A percentile compares a stretch with the other conserved stretches of the same genome.
Conservation (phyloP, 2,113 vertebrate species). For the Rhinopomastus cyanomelas region DNA sequence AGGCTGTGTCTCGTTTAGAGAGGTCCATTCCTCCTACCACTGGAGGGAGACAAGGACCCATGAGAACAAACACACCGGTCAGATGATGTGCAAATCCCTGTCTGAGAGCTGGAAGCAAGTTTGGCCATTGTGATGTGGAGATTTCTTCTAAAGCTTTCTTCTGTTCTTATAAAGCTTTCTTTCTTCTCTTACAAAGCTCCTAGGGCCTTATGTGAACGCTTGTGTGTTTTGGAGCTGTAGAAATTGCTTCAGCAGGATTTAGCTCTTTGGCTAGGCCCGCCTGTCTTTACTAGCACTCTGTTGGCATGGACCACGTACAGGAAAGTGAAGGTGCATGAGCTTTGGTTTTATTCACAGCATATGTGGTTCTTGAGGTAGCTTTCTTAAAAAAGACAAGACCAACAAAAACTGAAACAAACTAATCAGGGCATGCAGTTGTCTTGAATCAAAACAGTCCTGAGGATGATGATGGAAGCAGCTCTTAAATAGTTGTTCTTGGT, state of each 20-base stretch:
- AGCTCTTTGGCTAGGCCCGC: background rate
- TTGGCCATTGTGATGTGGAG: background rate
- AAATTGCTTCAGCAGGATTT: no score
- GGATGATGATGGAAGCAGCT: background rate
- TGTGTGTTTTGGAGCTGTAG: no score
- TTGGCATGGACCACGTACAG: background rate
- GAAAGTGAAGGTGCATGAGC: background rate
- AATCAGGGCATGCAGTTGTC: background rate
- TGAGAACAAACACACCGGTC: background rate
- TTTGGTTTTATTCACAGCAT: background rate
- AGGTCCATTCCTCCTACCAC: background rate
- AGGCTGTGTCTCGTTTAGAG: background rate
- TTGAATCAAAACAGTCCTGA: background rate
- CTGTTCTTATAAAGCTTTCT: no score
- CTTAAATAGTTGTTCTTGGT: background rate
- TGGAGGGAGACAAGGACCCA: constrained; percentile 51
- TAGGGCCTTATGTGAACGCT: no score
- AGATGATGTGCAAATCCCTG: background rate
- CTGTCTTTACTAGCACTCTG: background rate
- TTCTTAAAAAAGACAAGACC: background rate
- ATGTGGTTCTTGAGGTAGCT: rapidly evolving
- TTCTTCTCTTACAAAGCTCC: no score
- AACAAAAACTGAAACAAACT: background rate
- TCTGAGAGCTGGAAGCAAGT: background rate
- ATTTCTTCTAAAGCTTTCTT: no score